Base-by-base conservation (phyloP, 1,140 invertebrate species). In the Lycorma delicatula region DNA sequence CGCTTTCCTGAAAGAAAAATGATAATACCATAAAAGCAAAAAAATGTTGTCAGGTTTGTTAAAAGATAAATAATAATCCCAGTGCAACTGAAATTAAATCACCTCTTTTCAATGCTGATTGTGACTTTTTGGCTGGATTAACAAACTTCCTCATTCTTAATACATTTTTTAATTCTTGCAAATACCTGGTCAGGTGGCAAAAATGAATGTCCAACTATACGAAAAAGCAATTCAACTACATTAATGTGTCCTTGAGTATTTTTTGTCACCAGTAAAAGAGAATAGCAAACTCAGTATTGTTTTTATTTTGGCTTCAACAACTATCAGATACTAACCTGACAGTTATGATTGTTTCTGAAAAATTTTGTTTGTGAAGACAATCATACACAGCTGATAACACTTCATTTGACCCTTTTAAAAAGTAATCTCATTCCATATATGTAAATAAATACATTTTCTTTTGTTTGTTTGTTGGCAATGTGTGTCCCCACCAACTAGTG, bases 281-380 rank as follows among this genome's bases (percentile, higher is more conserved):
- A 36, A 56, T 56, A 25, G 5, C 25, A 9, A 56, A 18, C 38
- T 46, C 18, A 16, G 28, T 47, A 1, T 16, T 56, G 54, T 69
- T 71, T 65, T 71, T 72, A 56, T 71, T 69, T 56, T 69, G 67
- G 13, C 60, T 62, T 27, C 54, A 60, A 55, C 65, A 70, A 4
- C 62, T 63, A 64, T 69, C 66, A 31, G 63, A 59, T 22, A 67
- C 55, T n/a, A 68, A 41, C 25, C 67, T 50, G 12, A 69, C 54
- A 25, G 27, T 60, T 31, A 53, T 60, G 27, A 64, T 44, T 26
- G 20, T 20, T 9, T 51, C 28, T 36, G 36, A 29, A 55, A 61
- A 58, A 31, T 63, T 52, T 60, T 48, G 56, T 53, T 61, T 62
- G 20, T 41, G 56, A n/a, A 68, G 56, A 20, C 54, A 11, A 56